Base-by-base conservation (phyloP, 2,113 vertebrate species). In the Nothoprocta perdicaria region DNA sequence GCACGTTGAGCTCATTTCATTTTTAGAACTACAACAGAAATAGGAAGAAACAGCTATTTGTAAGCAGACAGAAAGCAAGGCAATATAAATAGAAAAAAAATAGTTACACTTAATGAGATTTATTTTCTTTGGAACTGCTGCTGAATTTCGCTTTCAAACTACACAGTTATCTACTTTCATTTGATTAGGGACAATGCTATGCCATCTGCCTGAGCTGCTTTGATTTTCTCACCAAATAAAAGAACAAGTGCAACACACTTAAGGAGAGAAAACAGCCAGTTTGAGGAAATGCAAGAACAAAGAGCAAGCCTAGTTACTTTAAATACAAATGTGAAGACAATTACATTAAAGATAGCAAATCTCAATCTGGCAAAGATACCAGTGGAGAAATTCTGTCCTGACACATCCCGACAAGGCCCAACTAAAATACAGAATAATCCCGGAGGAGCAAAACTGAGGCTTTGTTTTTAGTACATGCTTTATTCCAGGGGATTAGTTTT, bases 151-250 rank as follows among this genome's bases (percentile, higher is more conserved):
- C 86, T 95, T 95, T 92, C 90, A 90, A 95, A 90, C 94, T 88
- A 90, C 87, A 86, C 86, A 86, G 57, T 92, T 95, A 96, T 95
- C 95, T 90, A 12, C 81, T 96, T 94, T 95, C 93, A 95, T 93
- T 95, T 85, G 94, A 93, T 96, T 94, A 95, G 82, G 90, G 78
- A 94, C 95, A 95, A 94, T 94, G 88, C 80, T 71, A 45, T 88
- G 87, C 93, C 95, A 92, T 94, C 90, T 93, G 41, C 72, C 62
- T 80, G 66, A 90, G 73, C 45, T 67, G 77, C 93, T 94, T 95
- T 84, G 90, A 94, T 90, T 89, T 86, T 93, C 89, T 91, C 77
- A 84, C 81, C 71, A 92, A 95, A 89, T 92, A 88, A 93, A 96
- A 95, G 92, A 89, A 80, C 55, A 80, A 93, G 68, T 48, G 38